Evolutionary conservation across 2,797 vertebrate genomes (phyloP), one percentile per base, ranked within the genome.

Genomic region (Gorsachius magnificus): DNA sequence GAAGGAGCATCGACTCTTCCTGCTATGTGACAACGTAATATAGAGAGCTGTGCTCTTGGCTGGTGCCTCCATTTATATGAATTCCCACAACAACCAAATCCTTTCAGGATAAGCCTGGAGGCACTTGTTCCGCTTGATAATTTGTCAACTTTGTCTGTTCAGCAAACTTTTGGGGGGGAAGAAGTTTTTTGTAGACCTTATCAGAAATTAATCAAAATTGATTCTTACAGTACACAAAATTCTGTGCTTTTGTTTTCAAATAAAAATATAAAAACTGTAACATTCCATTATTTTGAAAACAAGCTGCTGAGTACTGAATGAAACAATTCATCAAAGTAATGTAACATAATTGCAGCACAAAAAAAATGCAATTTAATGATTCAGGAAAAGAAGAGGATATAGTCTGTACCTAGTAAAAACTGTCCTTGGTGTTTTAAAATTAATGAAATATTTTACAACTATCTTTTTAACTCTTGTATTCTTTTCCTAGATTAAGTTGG

Each of bases 1-100:
- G 83, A 77, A 93, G 93, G 93, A 96, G 28, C 66, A 71, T 74
- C 75, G 31, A 41, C 77, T 74, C 58, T 66, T 93, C 43, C 76
- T 66, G 45, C 3, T 8, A 5, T 69, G 63, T 94, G 85, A 88
- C 82, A 93, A 25, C 15, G 43, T 90, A 58, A 79, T 83, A 60
- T 4, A 90, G 50, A 75, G 43, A 75, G 6, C 58, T 90, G 22
- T 57, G n/a, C 31, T 65, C 38, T 90, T 71, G 63, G 3, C 63
- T 82, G 54, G 29, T 65, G 10, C 79, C n/a, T 77, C 66, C 54
- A 75, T 91, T 93, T 93, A 16, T 75, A 38, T 81, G 54, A 91
- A 97, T 90, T 90, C 71, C 87, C 85, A 72, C 10, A 71, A 41
- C 63, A 78, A 51, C 66, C 8, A 58, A 87, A 75, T 78, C 65